Conservation (phyloP, 2,113 vertebrate genomes). For the Oceanodroma tethys region DNA sequence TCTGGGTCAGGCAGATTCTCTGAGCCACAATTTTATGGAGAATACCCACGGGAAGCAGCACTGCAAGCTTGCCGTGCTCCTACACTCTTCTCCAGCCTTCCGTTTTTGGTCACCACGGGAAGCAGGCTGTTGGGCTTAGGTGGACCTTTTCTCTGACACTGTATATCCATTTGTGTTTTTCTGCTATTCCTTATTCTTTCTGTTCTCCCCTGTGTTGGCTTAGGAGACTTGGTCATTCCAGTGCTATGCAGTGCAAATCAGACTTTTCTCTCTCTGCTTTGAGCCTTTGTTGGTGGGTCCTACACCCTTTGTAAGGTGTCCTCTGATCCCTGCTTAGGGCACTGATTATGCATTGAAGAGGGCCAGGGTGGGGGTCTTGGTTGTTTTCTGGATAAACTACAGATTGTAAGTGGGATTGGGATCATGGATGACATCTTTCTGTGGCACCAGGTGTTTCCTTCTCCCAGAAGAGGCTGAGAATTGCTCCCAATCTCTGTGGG, state of each 20-base stretch:
- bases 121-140: background rate
- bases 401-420: background rate
- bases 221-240: background rate
- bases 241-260: background rate
- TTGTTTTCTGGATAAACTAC: background rate
- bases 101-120: background rate
- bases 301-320: background rate
- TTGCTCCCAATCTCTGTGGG: background rate
- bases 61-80: background rate
- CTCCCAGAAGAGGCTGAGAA: background rate
- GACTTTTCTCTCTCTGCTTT: background rate
- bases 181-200: background rate
- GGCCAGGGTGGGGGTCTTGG: background rate
- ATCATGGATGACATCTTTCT: background rate
- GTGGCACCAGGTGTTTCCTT: background rate
- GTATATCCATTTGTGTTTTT: background rate
- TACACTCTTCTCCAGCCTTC: background rate
- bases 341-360: background rate
- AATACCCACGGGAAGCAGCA: background rate
- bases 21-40: background rate
- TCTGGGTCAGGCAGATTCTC: background rate
- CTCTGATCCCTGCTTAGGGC: background rate
- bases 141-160: background rate
- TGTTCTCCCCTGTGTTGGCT: background rate
- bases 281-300: background rate